A percentile compares a stretch with the other conserved stretches of the same genome.
phyloP scores from a whole-genome alignment of 2,888 invertebrate species.

The Capitulum mitella region DNA sequence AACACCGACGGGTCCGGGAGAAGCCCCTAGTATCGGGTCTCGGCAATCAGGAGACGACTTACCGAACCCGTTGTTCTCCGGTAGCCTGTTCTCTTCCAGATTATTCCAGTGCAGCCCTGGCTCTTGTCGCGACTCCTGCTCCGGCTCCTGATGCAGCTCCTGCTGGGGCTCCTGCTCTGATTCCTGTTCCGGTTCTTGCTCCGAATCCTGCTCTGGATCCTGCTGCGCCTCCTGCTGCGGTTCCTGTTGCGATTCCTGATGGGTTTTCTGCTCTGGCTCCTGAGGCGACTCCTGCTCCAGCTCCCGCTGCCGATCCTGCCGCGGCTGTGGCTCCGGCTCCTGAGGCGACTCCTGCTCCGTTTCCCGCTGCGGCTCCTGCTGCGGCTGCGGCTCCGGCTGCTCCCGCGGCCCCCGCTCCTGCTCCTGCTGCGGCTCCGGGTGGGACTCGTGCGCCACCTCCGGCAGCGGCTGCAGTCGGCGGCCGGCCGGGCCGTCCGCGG shows the following conservation, averaged over 20 bases:
- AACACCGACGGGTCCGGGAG: too few species aligned
- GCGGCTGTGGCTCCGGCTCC: background rate
- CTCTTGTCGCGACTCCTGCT: background rate
- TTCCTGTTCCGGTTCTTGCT: background rate
- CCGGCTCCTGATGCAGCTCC: background rate
- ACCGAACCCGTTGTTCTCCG: too few species aligned
- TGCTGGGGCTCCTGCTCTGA: background rate
- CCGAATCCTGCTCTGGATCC: background rate
- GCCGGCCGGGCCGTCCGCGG: background rate
- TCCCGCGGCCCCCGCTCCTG: background rate
- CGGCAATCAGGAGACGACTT: too few species aligned
- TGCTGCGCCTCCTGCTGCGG: background rate
- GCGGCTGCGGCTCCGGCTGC: background rate
- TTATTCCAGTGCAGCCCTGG: too few species aligned
- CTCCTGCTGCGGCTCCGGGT: background rate
- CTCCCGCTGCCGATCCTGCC: background rate
- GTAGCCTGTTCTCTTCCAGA: too few species aligned
- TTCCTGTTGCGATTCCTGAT: background rate
- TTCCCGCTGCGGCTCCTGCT: background rate
- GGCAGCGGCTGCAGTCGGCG: background rate
- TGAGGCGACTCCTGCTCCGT: background rate
- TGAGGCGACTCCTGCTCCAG: background rate
- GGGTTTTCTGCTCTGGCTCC: background rate
- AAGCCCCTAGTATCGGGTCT: too few species aligned
- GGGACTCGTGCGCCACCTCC: background rate